Percentiles rank a stretch among this genome's conserved stretches.
These are phyloP conservation scores for Zophobas atratus DNA, from an alignment of 1,140 invertebrate genomes.

Conservation along the genomic window DNA sequence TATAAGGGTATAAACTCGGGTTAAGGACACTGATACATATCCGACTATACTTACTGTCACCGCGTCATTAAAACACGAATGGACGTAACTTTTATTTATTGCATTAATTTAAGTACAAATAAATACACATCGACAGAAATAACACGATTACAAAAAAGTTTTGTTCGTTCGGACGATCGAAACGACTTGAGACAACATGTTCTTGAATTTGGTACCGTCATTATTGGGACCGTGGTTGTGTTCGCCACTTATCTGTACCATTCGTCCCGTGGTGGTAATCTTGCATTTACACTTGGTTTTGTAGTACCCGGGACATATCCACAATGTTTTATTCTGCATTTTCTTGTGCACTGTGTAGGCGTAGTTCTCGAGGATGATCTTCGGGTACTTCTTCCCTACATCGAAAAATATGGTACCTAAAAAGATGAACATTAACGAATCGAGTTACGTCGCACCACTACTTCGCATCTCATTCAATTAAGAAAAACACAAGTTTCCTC, in stretches of 20 bases:
- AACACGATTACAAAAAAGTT: background rate
- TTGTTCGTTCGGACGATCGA: background rate
- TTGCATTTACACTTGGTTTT: slow-evolving; percentile 55
- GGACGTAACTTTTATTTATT: too few relatives aligned
- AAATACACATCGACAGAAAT: too few relatives aligned
- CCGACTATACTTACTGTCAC: too few relatives aligned
- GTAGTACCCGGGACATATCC: slow-evolving; percentile 54
- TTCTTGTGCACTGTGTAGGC: slow-evolving; percentile 51
- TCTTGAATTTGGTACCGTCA: slow-evolving; percentile 34
- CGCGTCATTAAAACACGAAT: too few relatives aligned
- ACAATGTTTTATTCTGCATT: slow-evolving; percentile 50
- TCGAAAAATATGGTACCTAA: slow-evolving; percentile 55
- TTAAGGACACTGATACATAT: too few relatives aligned
- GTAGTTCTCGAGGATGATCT: slow-evolving; percentile 55
- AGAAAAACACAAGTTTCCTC: background rate
- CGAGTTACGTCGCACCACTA: too few relatives aligned
- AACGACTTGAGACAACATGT: slow-evolving; percentile 53
- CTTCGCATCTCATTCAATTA: background rate
- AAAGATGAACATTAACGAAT: slow-evolving; percentile 25
- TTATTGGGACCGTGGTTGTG: slow-evolving; percentile 57
- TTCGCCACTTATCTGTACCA: slow-evolving; percentile 51
- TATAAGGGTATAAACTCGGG: too few relatives aligned
- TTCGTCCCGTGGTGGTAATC: slow-evolving; percentile 51
- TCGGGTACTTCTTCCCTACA: slow-evolving; percentile 55
- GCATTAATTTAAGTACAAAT: too few relatives aligned